These are phyloP conservation scores for Platyscapa corneri DNA, from an alignment of 1,140 invertebrate species.

Conservation along the genomic window DNA sequence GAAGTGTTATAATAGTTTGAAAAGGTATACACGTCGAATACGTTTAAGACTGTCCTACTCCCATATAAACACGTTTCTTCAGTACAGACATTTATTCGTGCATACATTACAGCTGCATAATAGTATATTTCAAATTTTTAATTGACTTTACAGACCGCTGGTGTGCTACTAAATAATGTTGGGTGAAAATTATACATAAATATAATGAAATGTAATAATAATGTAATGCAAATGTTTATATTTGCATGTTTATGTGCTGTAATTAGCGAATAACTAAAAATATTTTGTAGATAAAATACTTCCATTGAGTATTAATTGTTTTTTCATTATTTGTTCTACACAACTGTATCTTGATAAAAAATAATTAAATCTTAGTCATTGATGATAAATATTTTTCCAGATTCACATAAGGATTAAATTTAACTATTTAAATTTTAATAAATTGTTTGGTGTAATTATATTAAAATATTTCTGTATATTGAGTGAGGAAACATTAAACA, in stretches of 20 bases:
- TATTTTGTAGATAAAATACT: conserved; percentile 72
- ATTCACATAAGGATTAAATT: no score
- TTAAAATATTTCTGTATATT: neutral
- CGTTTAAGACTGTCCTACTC: conserved; percentile 41
- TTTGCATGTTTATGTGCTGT: conserved; percentile 75
- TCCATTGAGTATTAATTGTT: conserved; percentile 38
- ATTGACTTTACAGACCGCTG: conserved; percentile 32
- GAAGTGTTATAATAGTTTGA: conserved; percentile 16
- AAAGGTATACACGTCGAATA: conserved; percentile 6
- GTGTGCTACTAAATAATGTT: conserved; percentile 58
- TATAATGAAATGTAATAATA: conserved; percentile 66
- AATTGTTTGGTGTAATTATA: neutral
- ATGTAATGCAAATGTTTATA: conserved; percentile 74
- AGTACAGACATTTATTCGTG: conserved; percentile 10
- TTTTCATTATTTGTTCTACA: conserved; percentile 17
- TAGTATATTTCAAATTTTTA: conserved; percentile 56
- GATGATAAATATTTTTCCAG: neutral
- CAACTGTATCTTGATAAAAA: neutral
- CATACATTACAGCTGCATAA: conserved; percentile 60
- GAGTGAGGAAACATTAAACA: neutral
- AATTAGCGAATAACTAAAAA: conserved; percentile 74
- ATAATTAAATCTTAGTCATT: neutral
- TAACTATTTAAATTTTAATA: neutral
- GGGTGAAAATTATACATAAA: conserved; percentile 71
- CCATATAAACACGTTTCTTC: neutral